Evolutionary conservation across 2,888 invertebrate genomes (phyloP).

Genomic region (Nomada fabriciana): DNA sequence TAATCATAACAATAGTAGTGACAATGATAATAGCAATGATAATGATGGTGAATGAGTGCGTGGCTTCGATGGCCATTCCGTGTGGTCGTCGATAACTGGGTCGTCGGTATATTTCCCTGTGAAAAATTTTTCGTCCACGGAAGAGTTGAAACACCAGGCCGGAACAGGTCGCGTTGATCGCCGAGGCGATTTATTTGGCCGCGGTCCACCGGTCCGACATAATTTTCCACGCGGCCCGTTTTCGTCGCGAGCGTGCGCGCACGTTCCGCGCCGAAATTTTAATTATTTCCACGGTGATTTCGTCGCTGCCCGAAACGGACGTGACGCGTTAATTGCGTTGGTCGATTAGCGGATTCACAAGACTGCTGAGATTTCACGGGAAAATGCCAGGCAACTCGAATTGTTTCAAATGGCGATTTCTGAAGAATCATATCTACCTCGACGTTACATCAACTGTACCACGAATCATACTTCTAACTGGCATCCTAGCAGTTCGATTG

Average conservation of each 20-base stretch:
- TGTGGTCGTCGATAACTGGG: background rate
- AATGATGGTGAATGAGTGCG: background rate
- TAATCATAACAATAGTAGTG: too few species aligned
- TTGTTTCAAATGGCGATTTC: background rate
- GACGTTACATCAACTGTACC: background rate
- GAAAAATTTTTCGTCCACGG: conserved; percentile 22
- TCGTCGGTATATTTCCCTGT: background rate
- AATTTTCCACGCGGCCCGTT: conserved; percentile 28
- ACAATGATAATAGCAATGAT: too few species aligned
- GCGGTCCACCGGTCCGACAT: conserved; percentile 6
- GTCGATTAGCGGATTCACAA: conserved; percentile 40
- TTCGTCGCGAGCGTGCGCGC: background rate
- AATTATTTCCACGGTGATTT: conserved; percentile 49
- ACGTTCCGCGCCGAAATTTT: conserved; percentile 32
- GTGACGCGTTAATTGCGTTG: conserved; percentile 34
- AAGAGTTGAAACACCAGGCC: background rate
- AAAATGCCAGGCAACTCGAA: background rate
- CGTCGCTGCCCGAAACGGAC: conserved; percentile 34
- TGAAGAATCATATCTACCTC: background rate
- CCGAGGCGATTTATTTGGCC: conserved; percentile 18
- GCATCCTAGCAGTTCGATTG: too few species aligned
- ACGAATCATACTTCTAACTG: too few species aligned
- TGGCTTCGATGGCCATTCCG: background rate
- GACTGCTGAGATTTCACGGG: background rate
- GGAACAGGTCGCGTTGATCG: conserved; percentile 6